Conservation (phyloP, 1,140 invertebrate genomes). For the Drosophila saltans region DNA sequence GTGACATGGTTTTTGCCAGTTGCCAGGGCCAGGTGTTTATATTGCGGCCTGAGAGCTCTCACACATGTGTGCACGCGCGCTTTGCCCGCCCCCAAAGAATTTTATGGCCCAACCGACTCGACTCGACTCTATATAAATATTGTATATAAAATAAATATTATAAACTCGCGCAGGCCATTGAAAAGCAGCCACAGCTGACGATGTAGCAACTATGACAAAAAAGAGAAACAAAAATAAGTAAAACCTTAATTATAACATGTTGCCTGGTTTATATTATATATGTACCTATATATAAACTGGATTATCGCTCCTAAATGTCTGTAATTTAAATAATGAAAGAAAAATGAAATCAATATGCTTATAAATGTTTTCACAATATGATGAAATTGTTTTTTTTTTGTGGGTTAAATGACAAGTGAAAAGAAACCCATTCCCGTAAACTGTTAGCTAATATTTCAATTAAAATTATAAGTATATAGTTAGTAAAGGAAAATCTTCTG, state of each 20-base stretch:
- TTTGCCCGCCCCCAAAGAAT: neutral
- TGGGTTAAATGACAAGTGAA: too few species aligned
- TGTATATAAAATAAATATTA: conserved; percentile 59
- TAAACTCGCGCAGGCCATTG: conserved; percentile 23
- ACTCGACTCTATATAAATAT: conserved; percentile 51
- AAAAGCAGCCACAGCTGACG: conserved; percentile 14
- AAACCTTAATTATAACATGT: conserved; percentile 10
- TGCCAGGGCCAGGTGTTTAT: conserved; percentile 20
- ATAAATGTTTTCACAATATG: too few species aligned
- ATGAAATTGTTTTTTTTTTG: too few species aligned
- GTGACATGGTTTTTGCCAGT: conserved; percentile 52
- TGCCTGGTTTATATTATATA: neutral
- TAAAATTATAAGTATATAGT: too few species aligned
- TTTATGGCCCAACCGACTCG: conserved; percentile 40
- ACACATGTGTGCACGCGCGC: conserved; percentile 15
- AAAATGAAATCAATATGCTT: conserved; percentile 49
- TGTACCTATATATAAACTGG: neutral
- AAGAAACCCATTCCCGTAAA: too few species aligned
- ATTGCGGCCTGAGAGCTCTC: conserved; percentile 16
- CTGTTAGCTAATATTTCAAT: too few species aligned
- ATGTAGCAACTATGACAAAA: conserved; percentile 1
- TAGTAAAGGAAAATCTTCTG: too few species aligned
- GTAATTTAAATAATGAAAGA: conserved; percentile 43
- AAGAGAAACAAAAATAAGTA: neutral
- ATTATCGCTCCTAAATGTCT: neutral